These are phyloP conservation scores for Leptinotarsa lineolata DNA, from an alignment of 1,140 invertebrate species.

Conservation along the genomic window DNA sequence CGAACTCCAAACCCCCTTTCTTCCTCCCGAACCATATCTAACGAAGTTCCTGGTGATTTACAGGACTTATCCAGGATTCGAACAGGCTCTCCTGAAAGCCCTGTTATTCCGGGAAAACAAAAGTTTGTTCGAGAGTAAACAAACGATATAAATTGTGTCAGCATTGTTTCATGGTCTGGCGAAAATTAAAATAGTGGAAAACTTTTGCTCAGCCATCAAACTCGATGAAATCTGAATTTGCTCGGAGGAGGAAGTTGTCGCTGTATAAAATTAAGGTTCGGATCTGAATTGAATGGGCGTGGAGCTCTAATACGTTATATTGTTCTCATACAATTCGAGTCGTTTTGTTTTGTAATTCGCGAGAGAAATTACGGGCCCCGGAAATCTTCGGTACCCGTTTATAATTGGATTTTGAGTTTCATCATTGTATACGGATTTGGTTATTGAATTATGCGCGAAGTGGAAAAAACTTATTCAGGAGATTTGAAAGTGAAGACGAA, in stretches of 20 bases:
- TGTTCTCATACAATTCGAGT: background rate
- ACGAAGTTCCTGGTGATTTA: no score
- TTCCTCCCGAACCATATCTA: background rate
- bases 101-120: no score
- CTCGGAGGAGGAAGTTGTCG: background rate
- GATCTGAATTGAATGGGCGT: background rate
- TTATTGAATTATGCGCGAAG: background rate
- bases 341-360: background rate
- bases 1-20: constrained; percentile 1
- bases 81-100: no score
- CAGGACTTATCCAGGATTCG: no score
- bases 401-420: background rate
- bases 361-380: background rate
- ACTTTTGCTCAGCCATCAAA: background rate
- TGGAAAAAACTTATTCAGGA: no score
- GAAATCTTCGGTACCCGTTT: background rate
- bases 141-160: background rate
- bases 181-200: background rate
- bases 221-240: constrained; percentile 2
- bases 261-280: background rate
- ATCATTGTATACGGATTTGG: background rate
- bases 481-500: no score
- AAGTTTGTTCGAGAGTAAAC: background rate
- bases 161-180: background rate
- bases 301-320: background rate